Conservation (phyloP, 2,888 invertebrate species). For the Mesorhabditis belari region DNA sequence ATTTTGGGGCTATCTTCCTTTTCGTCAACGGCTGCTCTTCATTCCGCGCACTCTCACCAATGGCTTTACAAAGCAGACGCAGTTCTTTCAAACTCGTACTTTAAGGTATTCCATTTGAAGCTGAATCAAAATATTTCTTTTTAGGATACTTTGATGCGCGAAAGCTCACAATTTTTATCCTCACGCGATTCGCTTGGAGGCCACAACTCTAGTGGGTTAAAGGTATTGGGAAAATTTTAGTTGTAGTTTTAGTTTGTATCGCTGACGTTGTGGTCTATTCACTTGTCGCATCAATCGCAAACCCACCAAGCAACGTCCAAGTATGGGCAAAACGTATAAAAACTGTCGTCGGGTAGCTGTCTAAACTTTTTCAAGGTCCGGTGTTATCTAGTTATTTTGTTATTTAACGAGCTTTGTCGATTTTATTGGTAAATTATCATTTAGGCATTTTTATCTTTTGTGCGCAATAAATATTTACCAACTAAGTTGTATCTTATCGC, state of each 20-base stretch:
- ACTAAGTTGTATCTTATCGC: background rate
- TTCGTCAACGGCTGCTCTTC: constrained; percentile 13
- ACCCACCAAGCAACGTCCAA: constrained; percentile 31
- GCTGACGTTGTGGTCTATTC: background rate
- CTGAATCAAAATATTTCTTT: constrained; percentile 4
- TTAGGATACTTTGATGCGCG: constrained; percentile 5
- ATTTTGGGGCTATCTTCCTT: constrained; percentile 26
- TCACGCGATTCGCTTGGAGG: constrained; percentile 30
- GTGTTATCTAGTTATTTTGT: too few relatives aligned
- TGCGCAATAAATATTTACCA: too few relatives aligned
- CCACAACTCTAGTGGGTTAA: constrained; percentile 17
- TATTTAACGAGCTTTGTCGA: too few relatives aligned
- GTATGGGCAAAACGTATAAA: too few relatives aligned
- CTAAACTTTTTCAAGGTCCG: too few relatives aligned
- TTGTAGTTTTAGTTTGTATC: background rate
- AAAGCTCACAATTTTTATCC: constrained; percentile 28
- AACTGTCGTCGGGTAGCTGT: too few relatives aligned
- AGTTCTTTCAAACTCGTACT: background rate
- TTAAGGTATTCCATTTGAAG: constrained; percentile 2
- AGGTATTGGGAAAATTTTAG: constrained; percentile 18
- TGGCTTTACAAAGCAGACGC: constrained; percentile 19
- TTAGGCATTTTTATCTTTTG: too few relatives aligned
- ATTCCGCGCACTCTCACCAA: constrained; percentile 18
- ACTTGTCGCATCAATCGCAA: background rate
- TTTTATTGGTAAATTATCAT: too few relatives aligned